A percentile compares a stretch with the other conserved stretches of the same genome.
These are phyloP conservation scores for Galago senegalensis DNA, from an alignment of 2,797 vertebrate genomes.

Conservation along the genomic window DNA sequence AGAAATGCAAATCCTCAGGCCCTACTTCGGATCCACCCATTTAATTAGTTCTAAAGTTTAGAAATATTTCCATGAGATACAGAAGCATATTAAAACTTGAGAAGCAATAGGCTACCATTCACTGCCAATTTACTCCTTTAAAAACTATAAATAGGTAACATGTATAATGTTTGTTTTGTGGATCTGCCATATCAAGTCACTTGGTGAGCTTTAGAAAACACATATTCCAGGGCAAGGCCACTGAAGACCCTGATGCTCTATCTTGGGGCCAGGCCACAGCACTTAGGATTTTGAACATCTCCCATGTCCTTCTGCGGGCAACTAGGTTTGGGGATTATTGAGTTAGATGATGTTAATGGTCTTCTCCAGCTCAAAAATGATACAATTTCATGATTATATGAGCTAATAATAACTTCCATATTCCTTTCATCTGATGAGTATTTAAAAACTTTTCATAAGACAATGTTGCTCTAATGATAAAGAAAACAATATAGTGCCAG, in stretches of 20 bases:
- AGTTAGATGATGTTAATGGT: background rate
- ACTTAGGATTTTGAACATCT: background rate
- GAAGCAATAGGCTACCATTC: background rate
- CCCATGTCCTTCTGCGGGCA: background rate
- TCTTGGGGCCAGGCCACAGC: background rate
- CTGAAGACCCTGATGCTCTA: background rate
- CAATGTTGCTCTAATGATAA: background rate
- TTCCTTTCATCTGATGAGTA: background rate
- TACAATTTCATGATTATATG: background rate
- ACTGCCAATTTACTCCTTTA: background rate
- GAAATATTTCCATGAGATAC: background rate
- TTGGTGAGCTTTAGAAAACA: background rate
- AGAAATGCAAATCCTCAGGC: background rate
- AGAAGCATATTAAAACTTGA: background rate
- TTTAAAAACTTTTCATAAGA: background rate
- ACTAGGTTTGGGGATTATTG: background rate
- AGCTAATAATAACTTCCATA: background rate
- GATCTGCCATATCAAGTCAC: background rate
- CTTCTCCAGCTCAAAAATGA: background rate
- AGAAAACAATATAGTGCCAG: background rate
- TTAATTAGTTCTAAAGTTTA: background rate
- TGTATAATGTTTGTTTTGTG: background rate
- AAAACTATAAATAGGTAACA: background rate
- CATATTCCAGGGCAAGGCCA: background rate
- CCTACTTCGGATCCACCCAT: background rate